A percentile compares a stretch with the other conserved stretches of the same genome.
These are phyloP conservation scores for Oenanthe melanoleuca DNA, from an alignment of 2,113 vertebrate species.

Conservation along the genomic window DNA sequence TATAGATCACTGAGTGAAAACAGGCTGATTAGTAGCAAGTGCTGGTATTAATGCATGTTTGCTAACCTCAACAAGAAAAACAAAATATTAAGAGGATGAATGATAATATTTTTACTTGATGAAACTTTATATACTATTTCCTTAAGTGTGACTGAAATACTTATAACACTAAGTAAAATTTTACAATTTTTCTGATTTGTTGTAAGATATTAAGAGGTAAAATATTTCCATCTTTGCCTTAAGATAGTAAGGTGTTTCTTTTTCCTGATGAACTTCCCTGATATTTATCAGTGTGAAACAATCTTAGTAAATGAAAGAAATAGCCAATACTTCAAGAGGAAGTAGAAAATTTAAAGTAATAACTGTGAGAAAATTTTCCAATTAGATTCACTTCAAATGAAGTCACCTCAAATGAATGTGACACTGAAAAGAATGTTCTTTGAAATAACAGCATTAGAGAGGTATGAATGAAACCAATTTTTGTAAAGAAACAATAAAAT, in stretches of 20 bases:
- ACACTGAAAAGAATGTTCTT: neutral
- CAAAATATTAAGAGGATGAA: neutral
- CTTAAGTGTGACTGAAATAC: neutral
- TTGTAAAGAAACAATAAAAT: slow-evolving; percentile 21
- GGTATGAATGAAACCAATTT: slow-evolving; percentile 1
- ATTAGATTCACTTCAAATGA: neutral
- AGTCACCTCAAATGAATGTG: neutral
- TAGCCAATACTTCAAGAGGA: neutral
- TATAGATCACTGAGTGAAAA: neutral
- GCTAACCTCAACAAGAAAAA: neutral
- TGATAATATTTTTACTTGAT: neutral
- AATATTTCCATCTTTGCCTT: neutral
- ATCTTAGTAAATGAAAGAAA: slow-evolving; percentile 13
- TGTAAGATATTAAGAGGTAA: neutral
- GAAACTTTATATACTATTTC: neutral
- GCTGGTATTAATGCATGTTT: neutral
- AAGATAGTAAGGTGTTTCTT: neutral
- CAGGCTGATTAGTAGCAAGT: neutral
- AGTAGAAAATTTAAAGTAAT: neutral
- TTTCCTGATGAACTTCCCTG: neutral
- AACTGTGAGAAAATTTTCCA: neutral
- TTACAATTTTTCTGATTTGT: neutral
- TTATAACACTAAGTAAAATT: neutral
- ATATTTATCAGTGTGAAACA: neutral
- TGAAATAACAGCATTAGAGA: neutral